Evolutionary conservation across 92 coral and sea anemone species (phyloP).

Genomic region (Porites cylindrica): DNA sequence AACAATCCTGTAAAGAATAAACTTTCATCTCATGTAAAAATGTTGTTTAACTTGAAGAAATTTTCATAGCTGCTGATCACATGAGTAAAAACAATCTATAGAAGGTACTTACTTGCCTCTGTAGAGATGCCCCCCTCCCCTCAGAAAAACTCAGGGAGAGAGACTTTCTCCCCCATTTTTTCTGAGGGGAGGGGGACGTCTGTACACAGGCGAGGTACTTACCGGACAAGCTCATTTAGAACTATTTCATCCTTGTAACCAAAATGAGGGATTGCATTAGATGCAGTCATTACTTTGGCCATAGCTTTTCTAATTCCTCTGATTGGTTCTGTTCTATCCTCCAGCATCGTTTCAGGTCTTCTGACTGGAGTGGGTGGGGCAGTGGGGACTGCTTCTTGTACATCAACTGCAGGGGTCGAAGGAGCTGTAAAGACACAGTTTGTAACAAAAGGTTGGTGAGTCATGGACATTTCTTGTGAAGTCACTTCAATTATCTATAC

Average conservation of each 20-base stretch:
- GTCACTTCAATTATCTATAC: too few relatives aligned
- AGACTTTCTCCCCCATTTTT: too few relatives aligned
- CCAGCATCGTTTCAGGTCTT: slow-evolving; percentile 70
- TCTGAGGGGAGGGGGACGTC: too few relatives aligned
- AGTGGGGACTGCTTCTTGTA: slow-evolving; percentile 39
- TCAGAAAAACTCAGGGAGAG: too few relatives aligned
- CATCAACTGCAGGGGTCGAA: slow-evolving; percentile 48
- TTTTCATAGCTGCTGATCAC: too few relatives aligned
- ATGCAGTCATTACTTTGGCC: slow-evolving; percentile 92
- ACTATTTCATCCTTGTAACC: slow-evolving; percentile 94
- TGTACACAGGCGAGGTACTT: neutral
- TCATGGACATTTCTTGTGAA: neutral
- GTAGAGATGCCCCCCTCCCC: too few relatives aligned
- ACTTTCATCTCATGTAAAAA: too few relatives aligned
- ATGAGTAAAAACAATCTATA: too few relatives aligned
- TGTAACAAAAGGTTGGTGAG: neutral
- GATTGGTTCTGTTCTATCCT: slow-evolving; percentile 87
- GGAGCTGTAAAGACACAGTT: slow-evolving; percentile 25
- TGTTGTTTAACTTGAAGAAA: too few relatives aligned
- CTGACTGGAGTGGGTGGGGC: slow-evolving; percentile 65
- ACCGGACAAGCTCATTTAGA: slow-evolving; percentile 91
- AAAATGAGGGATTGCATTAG: slow-evolving; percentile 90
- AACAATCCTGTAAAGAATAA: too few relatives aligned
- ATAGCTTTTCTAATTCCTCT: slow-evolving; percentile 91
- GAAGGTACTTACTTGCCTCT: too few relatives aligned